Evolutionary conservation across 1,140 invertebrate genomes (phyloP).

Genomic region (Pseudomyrmex pallidus): DNA sequence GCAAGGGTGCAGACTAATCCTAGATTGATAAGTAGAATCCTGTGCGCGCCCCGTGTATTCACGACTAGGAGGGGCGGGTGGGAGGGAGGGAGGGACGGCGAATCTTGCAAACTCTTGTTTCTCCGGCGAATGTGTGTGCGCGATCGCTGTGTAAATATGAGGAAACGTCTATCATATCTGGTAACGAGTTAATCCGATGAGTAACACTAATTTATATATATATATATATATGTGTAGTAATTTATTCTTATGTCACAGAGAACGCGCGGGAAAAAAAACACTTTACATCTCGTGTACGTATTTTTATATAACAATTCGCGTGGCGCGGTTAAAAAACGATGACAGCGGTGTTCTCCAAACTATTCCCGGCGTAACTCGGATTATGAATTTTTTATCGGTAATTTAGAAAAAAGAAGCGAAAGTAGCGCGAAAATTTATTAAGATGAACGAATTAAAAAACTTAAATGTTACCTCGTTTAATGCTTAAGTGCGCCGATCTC

Average conservation of each 20-base stretch:
- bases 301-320: background rate
- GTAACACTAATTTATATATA: conserved; percentile 9
- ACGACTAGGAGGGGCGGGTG: background rate
- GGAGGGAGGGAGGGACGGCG: background rate
- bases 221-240: background rate
- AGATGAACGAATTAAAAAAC: background rate
- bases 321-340: background rate
- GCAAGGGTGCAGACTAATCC: conserved; percentile 79
- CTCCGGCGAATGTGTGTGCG: conserved; percentile 31
- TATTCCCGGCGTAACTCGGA: background rate
- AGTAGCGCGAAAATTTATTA: no score
- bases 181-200: conserved; percentile 24
- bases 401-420: no score
- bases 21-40: conserved; percentile 80
- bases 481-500: background rate
- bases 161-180: conserved; percentile 30
- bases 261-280: no score
- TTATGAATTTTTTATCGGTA: background rate
- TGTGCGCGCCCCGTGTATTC: conserved; percentile 49
- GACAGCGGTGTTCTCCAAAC: background rate
- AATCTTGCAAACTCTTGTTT: conserved; percentile 60
- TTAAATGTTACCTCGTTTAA: background rate
- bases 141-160: conserved; percentile 50
- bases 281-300: background rate
- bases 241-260: conserved; percentile 1